Conservation (phyloP, 2,113 vertebrate genomes). For the Halichoeres trimaculatus region DNA sequence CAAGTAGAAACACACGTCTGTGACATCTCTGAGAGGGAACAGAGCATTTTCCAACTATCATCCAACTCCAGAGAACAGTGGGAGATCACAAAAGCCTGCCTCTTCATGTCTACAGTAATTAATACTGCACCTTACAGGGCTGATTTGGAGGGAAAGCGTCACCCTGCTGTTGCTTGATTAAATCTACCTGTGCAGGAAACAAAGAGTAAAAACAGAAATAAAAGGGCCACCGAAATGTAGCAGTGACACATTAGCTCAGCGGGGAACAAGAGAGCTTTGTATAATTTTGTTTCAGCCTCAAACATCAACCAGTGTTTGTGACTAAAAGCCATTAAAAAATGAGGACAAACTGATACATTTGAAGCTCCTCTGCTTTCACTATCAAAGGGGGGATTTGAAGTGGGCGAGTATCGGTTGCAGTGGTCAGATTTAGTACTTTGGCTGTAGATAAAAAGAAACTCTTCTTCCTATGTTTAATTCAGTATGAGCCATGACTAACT, state of each 20-base stretch:
- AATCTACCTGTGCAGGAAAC: slow-evolving; percentile 56
- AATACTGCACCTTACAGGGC: slow-evolving; percentile 44
- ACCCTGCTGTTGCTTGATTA: slow-evolving; percentile 56
- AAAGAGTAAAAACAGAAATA: slow-evolving; percentile 45
- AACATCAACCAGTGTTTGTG: slow-evolving; percentile 54
- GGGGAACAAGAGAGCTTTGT: slow-evolving; percentile 25
- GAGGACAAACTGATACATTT: slow-evolving; percentile 69
- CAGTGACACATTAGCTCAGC: slow-evolving; percentile 32
- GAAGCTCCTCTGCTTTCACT: slow-evolving; percentile 61
- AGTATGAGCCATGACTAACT: slow-evolving; percentile 75
- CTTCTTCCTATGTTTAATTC: slow-evolving; percentile 76
- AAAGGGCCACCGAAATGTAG: slow-evolving; percentile 24
- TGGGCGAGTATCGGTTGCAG: slow-evolving; percentile 64
- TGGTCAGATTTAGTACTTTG: slow-evolving; percentile 78
- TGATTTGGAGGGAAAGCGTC: slow-evolving; percentile 40
- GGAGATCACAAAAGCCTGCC: slow-evolving; percentile 44
- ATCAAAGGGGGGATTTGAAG: slow-evolving; percentile 77
- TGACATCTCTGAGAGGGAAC: slow-evolving; percentile 60
- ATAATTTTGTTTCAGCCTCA: slow-evolving; percentile 39
- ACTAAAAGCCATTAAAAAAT: slow-evolving; percentile 50
- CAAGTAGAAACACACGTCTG: slow-evolving; percentile 56
- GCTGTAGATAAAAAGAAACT: slow-evolving; percentile 79
- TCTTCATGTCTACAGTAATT: slow-evolving; percentile 51
- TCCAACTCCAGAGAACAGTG: slow-evolving; percentile 56
- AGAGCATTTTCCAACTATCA: slow-evolving; percentile 56